Conservation (phyloP, 2,113 vertebrate species). For the Typhlomys cinereus region DNA sequence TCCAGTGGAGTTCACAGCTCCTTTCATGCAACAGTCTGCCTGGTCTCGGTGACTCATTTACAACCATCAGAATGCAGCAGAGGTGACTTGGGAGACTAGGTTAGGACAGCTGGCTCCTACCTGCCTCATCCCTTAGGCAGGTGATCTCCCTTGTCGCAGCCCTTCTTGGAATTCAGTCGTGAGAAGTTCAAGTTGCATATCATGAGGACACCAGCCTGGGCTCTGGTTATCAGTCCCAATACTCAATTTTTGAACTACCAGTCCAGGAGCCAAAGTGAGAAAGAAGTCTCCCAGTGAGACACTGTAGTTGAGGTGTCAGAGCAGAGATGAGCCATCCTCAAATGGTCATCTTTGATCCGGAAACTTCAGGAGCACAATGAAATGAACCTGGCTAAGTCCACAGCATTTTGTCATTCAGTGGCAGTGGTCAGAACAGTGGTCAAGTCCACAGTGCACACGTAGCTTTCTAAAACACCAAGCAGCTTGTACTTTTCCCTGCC, state of each 20-base stretch:
- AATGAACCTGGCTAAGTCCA: not conserved
- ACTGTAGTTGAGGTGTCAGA: not conserved
- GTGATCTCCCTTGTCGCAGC: not conserved
- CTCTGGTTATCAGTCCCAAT: not conserved
- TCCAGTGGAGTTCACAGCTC: not conserved
- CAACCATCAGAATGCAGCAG: not conserved
- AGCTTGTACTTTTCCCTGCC: not conserved
- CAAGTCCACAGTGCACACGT: not conserved
- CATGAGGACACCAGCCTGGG: not conserved
- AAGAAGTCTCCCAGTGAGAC: not conserved
- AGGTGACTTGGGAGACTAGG: not conserved
- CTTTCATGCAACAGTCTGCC: not conserved
- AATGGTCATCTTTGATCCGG: not conserved
- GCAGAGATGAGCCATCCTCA: not conserved
- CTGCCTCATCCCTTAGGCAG: not conserved
- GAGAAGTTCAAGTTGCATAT: not conserved
- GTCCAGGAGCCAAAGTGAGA: not conserved
- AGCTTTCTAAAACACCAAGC: not conserved
- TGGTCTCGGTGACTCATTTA: not conserved
- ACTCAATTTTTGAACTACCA: not conserved
- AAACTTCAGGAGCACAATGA: not conserved
- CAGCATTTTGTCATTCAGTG: not conserved
- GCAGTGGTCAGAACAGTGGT: not conserved
- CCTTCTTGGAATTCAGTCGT: not conserved
- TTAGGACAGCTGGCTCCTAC: not conserved